Conservation (phyloP, 2,113 vertebrate species). For the Lynx canadensis region DNA sequence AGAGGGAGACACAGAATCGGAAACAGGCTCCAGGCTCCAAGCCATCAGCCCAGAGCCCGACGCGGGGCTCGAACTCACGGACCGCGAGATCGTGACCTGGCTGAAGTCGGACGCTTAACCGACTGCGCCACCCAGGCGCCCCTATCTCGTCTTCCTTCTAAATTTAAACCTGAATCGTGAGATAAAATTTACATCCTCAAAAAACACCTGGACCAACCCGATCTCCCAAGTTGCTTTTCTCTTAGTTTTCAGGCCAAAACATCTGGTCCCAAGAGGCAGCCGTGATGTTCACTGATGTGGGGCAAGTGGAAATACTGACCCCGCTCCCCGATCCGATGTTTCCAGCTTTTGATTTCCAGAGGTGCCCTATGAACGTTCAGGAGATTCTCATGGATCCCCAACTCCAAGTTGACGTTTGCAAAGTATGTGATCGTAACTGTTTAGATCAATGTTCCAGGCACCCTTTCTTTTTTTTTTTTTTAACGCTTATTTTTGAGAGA, state of each 20-base stretch:
- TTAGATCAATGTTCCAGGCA: neutral
- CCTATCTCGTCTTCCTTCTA: neutral
- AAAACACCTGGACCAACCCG: neutral
- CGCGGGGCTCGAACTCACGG: no score
- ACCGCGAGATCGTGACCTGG: no score
- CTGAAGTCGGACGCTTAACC: no score
- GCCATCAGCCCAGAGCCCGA: no score
- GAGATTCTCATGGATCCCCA: neutral
- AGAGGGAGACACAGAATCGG: no score
- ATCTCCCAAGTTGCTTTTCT: neutral
- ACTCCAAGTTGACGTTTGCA: neutral
- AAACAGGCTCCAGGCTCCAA: no score
- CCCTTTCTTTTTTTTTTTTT: neutral
- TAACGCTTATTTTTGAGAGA: neutral
- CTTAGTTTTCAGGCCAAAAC: neutral
- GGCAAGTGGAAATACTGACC: conserved; percentile 21
- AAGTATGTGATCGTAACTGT: neutral
- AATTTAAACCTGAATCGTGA: neutral
- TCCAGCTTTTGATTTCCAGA: conserved; percentile 10
- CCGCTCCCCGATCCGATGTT: accelerated
- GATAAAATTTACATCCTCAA: neutral
- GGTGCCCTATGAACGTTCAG: conserved; percentile 42
- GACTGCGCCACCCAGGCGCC: no score
- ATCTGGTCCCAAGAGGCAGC: accelerated
- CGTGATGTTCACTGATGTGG: neutral